These are phyloP conservation scores for Auanema freiburgensis DNA, from an alignment of 2,888 invertebrate genomes.

Conservation along the genomic window DNA sequence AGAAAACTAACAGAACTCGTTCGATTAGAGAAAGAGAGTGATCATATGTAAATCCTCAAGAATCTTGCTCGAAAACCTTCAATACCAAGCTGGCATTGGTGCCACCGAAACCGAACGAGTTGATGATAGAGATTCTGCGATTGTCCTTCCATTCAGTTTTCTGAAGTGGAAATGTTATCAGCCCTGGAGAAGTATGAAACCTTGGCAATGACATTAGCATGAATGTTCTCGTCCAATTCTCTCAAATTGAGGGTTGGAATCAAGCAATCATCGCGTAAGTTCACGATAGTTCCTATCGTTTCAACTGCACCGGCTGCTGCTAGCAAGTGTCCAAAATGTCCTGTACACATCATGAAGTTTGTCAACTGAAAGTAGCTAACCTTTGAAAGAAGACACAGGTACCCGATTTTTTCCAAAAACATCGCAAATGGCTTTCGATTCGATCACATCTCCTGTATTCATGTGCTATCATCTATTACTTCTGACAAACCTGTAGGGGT, in stretches of 20 bases:
- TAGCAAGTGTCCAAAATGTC: conserved; percentile 92
- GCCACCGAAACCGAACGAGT: conserved; percentile 98
- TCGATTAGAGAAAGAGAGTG: no score
- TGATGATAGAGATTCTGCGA: conserved; percentile 76
- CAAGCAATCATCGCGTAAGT: conserved; percentile 76
- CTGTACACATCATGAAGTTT: conserved; percentile 65
- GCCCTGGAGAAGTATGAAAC: not conserved
- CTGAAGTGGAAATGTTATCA: not conserved
- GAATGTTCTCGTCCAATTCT: conserved; percentile 67
- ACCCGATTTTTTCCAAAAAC: conserved; percentile 27
- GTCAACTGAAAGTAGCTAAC: not conserved
- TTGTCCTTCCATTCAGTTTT: conserved; percentile 71
- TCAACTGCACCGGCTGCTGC: conserved; percentile 97
- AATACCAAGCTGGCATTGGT: conserved; percentile 77
- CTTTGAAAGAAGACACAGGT: conserved; percentile 47
- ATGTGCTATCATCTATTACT: no score
- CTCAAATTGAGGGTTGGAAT: conserved; percentile 88
- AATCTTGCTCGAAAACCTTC: not conserved
- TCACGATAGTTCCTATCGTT: conserved; percentile 80
- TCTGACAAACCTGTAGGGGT: conserved; percentile 73
- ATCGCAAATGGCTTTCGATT: conserved; percentile 41
- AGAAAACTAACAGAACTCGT: no score
- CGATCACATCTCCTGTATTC: conserved; percentile 80
- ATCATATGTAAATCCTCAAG: no score
- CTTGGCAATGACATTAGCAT: not conserved